Percentiles rank a stretch among this genome's conserved stretches.
Conservation (phyloP, 2,888 invertebrate genomes). For the Odiellus spinosus region DNA sequence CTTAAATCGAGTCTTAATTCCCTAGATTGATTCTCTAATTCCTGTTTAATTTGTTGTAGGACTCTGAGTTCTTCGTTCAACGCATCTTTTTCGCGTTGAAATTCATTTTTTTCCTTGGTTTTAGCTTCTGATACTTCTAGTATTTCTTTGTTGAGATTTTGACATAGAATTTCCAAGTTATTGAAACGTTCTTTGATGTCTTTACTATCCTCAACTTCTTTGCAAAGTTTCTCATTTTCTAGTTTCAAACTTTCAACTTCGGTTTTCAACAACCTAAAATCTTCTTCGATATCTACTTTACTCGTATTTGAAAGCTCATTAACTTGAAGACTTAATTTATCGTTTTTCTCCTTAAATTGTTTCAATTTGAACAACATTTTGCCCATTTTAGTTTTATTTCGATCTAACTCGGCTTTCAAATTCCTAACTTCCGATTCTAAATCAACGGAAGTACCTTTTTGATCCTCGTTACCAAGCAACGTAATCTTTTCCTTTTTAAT, state of each 20-base stretch:
- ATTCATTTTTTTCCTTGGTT: neutral
- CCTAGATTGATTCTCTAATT: too few relatives aligned
- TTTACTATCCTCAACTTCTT: constrained; percentile 3
- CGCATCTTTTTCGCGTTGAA: neutral
- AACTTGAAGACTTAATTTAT: constrained; percentile 24
- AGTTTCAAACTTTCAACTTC: constrained; percentile 33
- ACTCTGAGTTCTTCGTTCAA: neutral
- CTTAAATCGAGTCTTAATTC: too few relatives aligned
- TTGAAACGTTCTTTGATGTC: constrained; percentile 3
- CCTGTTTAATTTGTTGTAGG: neutral
- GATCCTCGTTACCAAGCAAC: neutral
- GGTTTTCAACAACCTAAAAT: constrained; percentile 7
- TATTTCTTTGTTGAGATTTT: constrained; percentile 46
- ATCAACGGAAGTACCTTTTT: constrained; percentile 52
- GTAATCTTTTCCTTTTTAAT: constrained; percentile 4
- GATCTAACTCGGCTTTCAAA: constrained; percentile 44
- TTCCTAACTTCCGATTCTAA: constrained; percentile 46
- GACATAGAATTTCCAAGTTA: constrained; percentile 1
- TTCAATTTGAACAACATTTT: constrained; percentile 71
- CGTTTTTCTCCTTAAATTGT: constrained; percentile 48
- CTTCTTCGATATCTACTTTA: neutral
- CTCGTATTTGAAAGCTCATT: constrained; percentile 14
- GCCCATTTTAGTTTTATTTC: constrained; percentile 50
- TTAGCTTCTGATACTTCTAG: neutral
- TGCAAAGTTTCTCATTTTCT: constrained; percentile 39